A percentile compares a stretch with the other conserved stretches of the same genome.
Evolutionary conservation across 2,888 invertebrate species (phyloP).

Genomic region (Harpagoxenus sublaevis): DNA sequence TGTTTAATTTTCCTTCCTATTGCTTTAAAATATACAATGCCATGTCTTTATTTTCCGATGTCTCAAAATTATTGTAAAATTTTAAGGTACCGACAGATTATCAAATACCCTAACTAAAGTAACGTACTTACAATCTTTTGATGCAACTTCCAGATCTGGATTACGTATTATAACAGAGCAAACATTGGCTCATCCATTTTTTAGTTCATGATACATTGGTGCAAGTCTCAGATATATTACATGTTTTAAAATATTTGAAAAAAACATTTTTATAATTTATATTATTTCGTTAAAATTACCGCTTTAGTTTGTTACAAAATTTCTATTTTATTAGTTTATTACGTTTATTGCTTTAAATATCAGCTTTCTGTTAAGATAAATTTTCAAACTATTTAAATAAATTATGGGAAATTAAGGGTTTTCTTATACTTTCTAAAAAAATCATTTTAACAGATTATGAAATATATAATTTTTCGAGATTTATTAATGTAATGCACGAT

Average conservation of each 20-base stretch:
- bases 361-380: not conserved
- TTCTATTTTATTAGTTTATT: not conserved
- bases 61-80: constrained; percentile 48
- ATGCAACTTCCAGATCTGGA: constrained; percentile 92
- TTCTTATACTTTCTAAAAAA: not conserved
- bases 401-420: constrained; percentile 1
- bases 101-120: constrained; percentile 90
- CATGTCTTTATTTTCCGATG: not conserved
- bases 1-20: not conserved
- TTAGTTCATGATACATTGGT: constrained; percentile 80
- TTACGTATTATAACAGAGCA: constrained; percentile 91
- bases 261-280: not conserved
- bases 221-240: not conserved
- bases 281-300: not conserved
- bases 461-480: too few species aligned
- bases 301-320: constrained; percentile 17
- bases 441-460: too few species aligned
- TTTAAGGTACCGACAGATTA: constrained; percentile 74
- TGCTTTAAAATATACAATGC: not conserved
- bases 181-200: constrained; percentile 93
- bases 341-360: not conserved
- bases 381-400: constrained; percentile 10
- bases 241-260: not conserved
- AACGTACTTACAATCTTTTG: constrained; percentile 91
- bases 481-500: too few species aligned